Evolutionary conservation across 2,797 vertebrate genomes (phyloP).

Genomic region (Ctenopoma multispine): DNA sequence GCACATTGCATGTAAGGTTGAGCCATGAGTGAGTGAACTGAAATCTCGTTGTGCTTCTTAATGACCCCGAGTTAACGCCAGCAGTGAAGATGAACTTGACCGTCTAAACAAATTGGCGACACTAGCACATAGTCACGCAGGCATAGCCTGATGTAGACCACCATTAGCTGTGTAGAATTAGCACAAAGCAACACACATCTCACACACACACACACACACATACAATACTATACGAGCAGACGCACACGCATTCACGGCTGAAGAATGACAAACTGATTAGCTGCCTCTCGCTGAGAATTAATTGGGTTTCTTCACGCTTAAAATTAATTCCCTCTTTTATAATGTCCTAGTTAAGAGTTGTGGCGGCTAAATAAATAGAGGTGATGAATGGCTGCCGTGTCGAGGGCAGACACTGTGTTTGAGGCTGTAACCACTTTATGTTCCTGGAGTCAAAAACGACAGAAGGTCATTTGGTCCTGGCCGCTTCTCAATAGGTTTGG

Average conservation of each 20-base stretch:
- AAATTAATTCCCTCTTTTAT: constrained; percentile 82
- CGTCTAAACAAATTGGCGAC: constrained; percentile 43
- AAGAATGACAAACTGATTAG: constrained; percentile 80
- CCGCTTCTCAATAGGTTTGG: no score
- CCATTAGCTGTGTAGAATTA: constrained; percentile 20
- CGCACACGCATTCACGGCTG: constrained; percentile 28
- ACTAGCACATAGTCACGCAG: constrained; percentile 24
- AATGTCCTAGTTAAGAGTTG: constrained; percentile 73
- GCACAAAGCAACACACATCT: background rate
- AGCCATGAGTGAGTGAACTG: constrained; percentile 8
- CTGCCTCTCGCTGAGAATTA: constrained; percentile 79
- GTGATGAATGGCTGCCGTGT: constrained; percentile 59
- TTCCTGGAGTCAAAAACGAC: constrained; percentile 20
- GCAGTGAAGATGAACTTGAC: constrained; percentile 23
- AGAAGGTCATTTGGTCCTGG: constrained; percentile 10
- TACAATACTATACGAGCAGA: constrained; percentile 13
- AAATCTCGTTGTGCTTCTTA: constrained; percentile 28
- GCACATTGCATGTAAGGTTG: constrained; percentile 5
- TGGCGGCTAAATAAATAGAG: constrained; percentile 73
- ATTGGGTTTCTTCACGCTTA: constrained; percentile 83
- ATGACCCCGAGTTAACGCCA: constrained; percentile 27
- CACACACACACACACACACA: background rate
- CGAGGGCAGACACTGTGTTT: constrained; percentile 26
- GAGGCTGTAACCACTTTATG: constrained; percentile 16
- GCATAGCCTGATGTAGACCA: constrained; percentile 16